phyloP scores from a whole-genome alignment of 1,140 invertebrate species.

The Atopsyche davidsoni region DNA sequence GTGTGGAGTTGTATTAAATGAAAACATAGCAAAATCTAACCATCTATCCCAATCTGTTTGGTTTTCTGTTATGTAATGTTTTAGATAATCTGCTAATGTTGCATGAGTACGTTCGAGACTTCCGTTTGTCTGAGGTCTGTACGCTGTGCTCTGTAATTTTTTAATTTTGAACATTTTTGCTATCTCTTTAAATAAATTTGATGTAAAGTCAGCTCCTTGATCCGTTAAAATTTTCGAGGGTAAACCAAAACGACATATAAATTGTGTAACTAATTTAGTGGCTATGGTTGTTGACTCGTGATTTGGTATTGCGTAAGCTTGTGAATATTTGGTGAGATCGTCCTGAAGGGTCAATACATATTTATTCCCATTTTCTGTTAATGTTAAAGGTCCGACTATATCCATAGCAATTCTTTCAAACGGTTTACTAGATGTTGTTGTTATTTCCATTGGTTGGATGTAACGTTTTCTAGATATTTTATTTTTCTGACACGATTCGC shows the following conservation, averaged over 20 bases:
- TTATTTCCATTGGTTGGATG: conserved; percentile 33
- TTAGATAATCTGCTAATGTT: no score
- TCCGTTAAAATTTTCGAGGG: no score
- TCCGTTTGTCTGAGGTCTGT: no score
- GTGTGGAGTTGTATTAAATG: conserved; percentile 5
- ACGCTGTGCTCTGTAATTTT: no score
- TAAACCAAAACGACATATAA: no score
- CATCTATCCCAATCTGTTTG: conserved; percentile 11
- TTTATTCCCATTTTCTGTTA: conserved; percentile 26
- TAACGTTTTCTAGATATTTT: conserved; percentile 29
- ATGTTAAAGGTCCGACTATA: conserved; percentile 34
- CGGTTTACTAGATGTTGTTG: conserved; percentile 30
- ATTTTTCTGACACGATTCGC: conserved; percentile 31
- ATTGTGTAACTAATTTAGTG: no score
- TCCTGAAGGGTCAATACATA: conserved; percentile 36
- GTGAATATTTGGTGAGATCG: conserved; percentile 34
- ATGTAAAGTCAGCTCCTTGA: no score
- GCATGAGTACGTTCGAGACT: no score
- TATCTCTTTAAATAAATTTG: conserved; percentile 17
- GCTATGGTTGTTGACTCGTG: conserved; percentile 33
- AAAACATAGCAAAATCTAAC: conserved; percentile 3
- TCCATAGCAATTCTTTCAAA: conserved; percentile 32
- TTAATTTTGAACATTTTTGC: conserved; percentile 28
- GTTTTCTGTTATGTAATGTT: no score
- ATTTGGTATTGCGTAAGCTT: conserved; percentile 31